Conservation (phyloP, 2,113 vertebrate genomes). For the Rhabdornis inornatus region DNA sequence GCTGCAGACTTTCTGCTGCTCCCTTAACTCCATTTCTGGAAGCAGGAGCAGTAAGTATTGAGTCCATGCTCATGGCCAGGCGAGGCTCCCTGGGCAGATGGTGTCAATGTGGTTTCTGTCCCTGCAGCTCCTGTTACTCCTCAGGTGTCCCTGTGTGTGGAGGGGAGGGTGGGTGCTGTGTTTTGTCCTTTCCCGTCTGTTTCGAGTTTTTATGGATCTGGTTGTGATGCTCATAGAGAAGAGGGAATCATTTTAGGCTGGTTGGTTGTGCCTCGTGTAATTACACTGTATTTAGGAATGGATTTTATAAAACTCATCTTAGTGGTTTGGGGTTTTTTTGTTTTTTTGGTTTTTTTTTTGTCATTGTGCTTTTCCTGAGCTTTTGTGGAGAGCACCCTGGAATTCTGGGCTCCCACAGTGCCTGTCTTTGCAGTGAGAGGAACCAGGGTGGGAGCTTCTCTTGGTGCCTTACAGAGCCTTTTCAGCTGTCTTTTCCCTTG, state of each 20-base stretch:
- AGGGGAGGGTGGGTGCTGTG: not conserved
- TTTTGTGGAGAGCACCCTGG: not conserved
- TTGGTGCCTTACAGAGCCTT: not conserved
- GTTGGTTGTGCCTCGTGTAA: not conserved
- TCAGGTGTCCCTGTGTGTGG: not conserved
- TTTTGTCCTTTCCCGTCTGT: not conserved
- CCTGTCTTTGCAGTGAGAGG: not conserved
- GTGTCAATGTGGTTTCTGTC: not conserved
- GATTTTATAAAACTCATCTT: accelerated
- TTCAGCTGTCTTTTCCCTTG: not conserved
- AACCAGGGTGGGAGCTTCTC: not conserved
- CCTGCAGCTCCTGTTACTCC: not conserved
- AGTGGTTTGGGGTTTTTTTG: no score
- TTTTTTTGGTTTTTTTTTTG: not conserved
- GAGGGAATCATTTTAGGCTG: not conserved
- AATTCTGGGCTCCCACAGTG: not conserved
- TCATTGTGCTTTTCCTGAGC: not conserved
- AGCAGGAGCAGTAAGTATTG: not conserved
- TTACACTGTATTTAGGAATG: not conserved
- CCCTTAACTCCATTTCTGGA: not conserved
- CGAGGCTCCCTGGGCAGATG: not conserved
- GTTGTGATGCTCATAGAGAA: accelerated
- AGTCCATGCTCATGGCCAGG: not conserved
- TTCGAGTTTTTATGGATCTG: not conserved
- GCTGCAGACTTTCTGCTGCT: not conserved